Evolutionary conservation across 2,113 vertebrate species (phyloP), one percentile per base, ranked within the genome.

Genomic region (Oreochromis spilurus): DNA sequence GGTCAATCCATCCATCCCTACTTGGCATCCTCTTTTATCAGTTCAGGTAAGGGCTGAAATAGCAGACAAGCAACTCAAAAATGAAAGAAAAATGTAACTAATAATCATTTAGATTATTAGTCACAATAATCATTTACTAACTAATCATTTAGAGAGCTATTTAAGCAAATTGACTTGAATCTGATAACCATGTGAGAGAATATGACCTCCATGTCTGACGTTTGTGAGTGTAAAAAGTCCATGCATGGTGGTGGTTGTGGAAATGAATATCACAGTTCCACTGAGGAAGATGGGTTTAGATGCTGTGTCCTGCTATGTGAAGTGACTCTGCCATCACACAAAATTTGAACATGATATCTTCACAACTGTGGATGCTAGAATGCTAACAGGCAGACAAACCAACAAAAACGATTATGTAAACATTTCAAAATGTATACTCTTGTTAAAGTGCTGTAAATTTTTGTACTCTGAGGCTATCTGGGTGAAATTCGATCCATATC

Each of bases 271-370:
- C 38, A 72, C 38, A 72, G 8, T 43, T 21, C 67, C 13, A 45
- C 21, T 45, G 38, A 72, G 21, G 38, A 45, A 26, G 21, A 43
- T 45, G 67, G 21, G 38, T 26, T 45, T 45, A 72, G 13, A 45
- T 70, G 53, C 45, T n/a, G 1, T 70, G 14, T 14, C 65, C 65
- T 70, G 38, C 38, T 9, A 70, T 70, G n/a, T 43, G 65, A 53
- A 3, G 48, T 52, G 70, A 50, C 31, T 62, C 58, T 62, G 16
- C 31, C 58, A 62, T n/a, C 31, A 36, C 58, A 36, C 31, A 62
- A 62, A 62, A 62, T 62, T 62, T 62, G 58, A 62, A 62, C 31
- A 36, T 36, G 58, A 36, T 62, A 62, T 62, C 17, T 62, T 62
- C 16, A 58, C 55, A 62, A 7, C 9, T 62, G 31, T 7, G 58